Conservation (phyloP, 2,113 vertebrate genomes). For the Numenius arquata region DNA sequence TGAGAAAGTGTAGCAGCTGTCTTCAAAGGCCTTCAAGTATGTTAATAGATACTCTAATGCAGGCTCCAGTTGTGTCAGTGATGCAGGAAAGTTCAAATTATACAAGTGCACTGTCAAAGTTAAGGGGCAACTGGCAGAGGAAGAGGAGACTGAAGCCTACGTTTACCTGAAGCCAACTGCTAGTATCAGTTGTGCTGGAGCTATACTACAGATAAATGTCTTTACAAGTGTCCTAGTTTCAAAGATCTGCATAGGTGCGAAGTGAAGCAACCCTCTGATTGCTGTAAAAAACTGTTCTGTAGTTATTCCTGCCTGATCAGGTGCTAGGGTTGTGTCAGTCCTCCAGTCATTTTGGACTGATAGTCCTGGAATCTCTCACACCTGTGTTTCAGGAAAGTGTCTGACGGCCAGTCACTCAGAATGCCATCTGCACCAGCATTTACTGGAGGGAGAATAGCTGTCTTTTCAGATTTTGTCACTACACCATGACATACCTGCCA, state of each 20-base stretch:
- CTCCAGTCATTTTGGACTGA: background rate
- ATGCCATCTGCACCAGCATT: background rate
- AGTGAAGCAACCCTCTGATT: background rate
- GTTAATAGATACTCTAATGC: background rate
- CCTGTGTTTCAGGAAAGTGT: background rate
- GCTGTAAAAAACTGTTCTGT: background rate
- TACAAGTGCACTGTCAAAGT: background rate
- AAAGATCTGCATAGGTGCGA: background rate
- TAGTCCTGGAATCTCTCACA: background rate
- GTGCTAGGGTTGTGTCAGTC: background rate
- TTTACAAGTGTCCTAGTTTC: background rate
- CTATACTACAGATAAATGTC: background rate
- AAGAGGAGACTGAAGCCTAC: background rate
- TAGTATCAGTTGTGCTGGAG: background rate
- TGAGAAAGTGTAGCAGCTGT: background rate
- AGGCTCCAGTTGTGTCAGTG: background rate
- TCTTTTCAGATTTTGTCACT: background rate
- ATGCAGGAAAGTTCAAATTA: background rate
- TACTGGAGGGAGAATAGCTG: background rate
- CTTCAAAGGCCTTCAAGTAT: background rate
- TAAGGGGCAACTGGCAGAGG: background rate
- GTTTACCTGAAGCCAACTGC: background rate
- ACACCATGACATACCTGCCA: background rate
- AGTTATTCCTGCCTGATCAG: background rate
- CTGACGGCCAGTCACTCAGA: background rate